A percentile compares a stretch with the other conserved stretches of the same genome.
Conservation (phyloP, 2,888 invertebrate species). For the Megaustenia siamemsis region DNA sequence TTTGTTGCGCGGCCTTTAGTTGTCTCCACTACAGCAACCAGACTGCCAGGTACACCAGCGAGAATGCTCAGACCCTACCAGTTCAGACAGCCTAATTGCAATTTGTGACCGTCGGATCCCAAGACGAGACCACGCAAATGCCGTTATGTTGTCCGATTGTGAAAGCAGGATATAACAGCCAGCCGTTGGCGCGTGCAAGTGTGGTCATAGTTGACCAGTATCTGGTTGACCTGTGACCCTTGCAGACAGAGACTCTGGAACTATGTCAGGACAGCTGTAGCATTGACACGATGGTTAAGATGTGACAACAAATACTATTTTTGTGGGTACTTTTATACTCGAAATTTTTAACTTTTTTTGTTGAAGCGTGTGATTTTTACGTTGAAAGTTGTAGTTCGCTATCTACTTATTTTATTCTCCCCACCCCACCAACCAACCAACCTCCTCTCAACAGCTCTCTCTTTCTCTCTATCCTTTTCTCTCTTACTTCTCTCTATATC, state of each 20-base stretch:
- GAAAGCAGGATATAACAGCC: background rate
- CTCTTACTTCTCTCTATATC: no score
- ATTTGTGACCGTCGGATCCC: background rate
- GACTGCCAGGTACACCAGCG: background rate
- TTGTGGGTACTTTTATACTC: no score
- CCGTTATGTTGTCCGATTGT: background rate
- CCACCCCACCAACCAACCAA: background rate
- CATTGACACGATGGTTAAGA: no score
- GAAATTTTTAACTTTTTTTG: background rate
- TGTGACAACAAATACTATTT: no score
- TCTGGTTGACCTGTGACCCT: background rate
- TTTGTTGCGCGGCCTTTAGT: no score
- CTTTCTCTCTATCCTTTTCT: background rate
- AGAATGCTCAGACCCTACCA: background rate
- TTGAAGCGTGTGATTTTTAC: background rate
- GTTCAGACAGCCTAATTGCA: conserved; percentile 35
- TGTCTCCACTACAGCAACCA: no score
- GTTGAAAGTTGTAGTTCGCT: background rate
- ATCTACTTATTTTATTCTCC: background rate
- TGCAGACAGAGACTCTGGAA: background rate
- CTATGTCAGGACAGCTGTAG: background rate
- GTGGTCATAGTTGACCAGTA: background rate
- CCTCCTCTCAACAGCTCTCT: background rate
- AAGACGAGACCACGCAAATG: background rate
- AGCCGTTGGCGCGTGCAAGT: background rate